Evolutionary conservation across 2,888 invertebrate species (phyloP), one percentile per base, ranked within the genome.

Genomic region (Monoplex corrugatus): DNA sequence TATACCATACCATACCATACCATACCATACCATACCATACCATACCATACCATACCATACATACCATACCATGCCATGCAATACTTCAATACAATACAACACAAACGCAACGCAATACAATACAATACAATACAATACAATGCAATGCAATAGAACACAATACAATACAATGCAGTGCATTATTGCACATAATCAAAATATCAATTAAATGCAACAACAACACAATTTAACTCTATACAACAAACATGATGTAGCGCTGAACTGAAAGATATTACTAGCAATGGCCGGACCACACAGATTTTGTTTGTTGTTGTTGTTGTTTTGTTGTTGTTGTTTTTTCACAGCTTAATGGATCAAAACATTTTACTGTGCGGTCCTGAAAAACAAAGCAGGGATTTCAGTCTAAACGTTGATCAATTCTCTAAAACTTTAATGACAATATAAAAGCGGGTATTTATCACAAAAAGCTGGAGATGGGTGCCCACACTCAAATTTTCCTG

Each of bases 21-120:
- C 72, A 72, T 72, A 72, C 72, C 72, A 72, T 72, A 72, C 72
- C 72, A 72, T 72, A 72, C 72, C 72, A 72, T 57, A 57, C 57
- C 57, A 57, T 57, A 57, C 72, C 72, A 72, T 72, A 72, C 72
- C 72, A 72, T 72, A 72, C 72, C 72, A 72, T 72, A 72, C 72
- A 72, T 72, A 72, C 72, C 72, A 72, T 72, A 72, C 68, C 68
- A 68, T 68, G 28, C 68, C 68, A 68, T 68, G n/a, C 68, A 10
- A 68, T 68, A 28, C 13, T 68, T 13, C 68, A 10, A 68, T 68
- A 28, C n/a, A 10, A 68, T 68, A 68, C 68, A 10, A 68, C 28
- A 28, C 68, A 10, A 68, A 50, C 19, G 19, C 50, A 10, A 50
- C 19, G 28, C 68, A 10, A 68, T 68, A 28, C n/a, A 10, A 68